Percentiles rank a stretch among this genome's conserved stretches.
Conservation (phyloP, 2,113 vertebrate species). For the Carassius gibelio region DNA sequence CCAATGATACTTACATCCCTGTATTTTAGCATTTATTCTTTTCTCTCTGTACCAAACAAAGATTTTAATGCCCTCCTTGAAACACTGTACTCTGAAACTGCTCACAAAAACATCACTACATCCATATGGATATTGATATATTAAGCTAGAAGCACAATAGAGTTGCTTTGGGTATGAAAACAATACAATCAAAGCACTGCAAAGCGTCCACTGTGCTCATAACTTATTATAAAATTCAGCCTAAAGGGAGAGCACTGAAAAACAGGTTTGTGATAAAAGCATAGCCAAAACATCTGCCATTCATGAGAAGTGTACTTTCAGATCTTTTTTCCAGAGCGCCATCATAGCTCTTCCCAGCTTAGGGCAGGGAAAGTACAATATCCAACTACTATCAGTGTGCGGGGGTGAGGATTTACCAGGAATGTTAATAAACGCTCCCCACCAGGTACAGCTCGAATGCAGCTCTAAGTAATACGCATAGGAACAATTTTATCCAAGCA, state of each 20-base stretch:
- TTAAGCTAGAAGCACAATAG: constrained; percentile 33
- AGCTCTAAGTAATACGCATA: neutral
- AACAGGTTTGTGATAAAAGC: constrained; percentile 42
- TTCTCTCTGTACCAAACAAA: neutral
- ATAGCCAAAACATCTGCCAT: constrained; percentile 64
- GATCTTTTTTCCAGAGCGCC: constrained; percentile 47
- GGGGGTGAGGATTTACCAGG: constrained; percentile 38
- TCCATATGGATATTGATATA: neutral
- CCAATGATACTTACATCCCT: constrained; percentile 11
- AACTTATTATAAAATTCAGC: constrained; percentile 56
- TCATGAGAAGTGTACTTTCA: constrained; percentile 37
- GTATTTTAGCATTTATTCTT: neutral
- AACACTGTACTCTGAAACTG: neutral
- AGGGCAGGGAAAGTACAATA: constrained; percentile 27
- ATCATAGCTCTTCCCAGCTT: constrained; percentile 19
- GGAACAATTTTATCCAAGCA: constrained; percentile 14
- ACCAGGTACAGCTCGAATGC: constrained; percentile 9
- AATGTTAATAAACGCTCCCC: constrained; percentile 29
- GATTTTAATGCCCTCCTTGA: neutral
- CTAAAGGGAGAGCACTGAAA: constrained; percentile 41
- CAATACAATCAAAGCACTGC: constrained; percentile 50
- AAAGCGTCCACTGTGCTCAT: constrained; percentile 17
- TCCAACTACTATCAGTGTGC: constrained; percentile 8
- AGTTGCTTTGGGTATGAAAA: constrained; percentile 53
- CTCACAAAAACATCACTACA: neutral